Base-by-base conservation (phyloP, 1,140 invertebrate genomes). In the Luehdorfia chinensis region DNA sequence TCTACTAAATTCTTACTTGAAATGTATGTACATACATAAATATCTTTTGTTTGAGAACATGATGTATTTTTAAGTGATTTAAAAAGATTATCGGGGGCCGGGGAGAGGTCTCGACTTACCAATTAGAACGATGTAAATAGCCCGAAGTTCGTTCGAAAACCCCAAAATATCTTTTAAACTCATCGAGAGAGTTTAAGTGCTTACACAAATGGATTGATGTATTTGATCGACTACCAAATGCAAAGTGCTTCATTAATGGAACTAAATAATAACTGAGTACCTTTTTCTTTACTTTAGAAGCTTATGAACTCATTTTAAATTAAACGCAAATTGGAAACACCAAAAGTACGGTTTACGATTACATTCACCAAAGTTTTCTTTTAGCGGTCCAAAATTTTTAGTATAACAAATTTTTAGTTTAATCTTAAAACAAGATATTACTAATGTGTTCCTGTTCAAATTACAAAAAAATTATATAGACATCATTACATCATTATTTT, bases 31-130 rank as follows among this genome's bases (percentile, higher is more conserved):
- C 8, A 9, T 28, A 15, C 8, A 31, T 31, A 21, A 21, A 37
- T 33, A 43, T 25, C 50, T 56, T 73, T 67, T 72, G 60, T 70
- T 69, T 77, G 58, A 65, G 59, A 64, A 60, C 60, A 47, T 77
- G 64, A 77, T 74, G 69, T 77, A 66, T 70, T 77, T 74, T 75
- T 76, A 75, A 75, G 53, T 61, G 65, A 68, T 68, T 66, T 44
- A 55, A 69, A 65, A 65, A 63, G 63, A 67, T 60, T 50, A 52
- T 56, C 45, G 48, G 54, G 51, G 51, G 51, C 32, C 33, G 57
- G 47, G 56, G 53, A 59, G 37, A 39, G 32, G 55, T 66, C 50
- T 46, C 33, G 27, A 56, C 43, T 63, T 57, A 62, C 55, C 75
- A 79, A 79, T 79, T 79, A 79, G 66, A 67, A 65, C 61, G 34